Conservation (phyloP, 2,888 invertebrate genomes). For the Synergus laeviventris region DNA sequence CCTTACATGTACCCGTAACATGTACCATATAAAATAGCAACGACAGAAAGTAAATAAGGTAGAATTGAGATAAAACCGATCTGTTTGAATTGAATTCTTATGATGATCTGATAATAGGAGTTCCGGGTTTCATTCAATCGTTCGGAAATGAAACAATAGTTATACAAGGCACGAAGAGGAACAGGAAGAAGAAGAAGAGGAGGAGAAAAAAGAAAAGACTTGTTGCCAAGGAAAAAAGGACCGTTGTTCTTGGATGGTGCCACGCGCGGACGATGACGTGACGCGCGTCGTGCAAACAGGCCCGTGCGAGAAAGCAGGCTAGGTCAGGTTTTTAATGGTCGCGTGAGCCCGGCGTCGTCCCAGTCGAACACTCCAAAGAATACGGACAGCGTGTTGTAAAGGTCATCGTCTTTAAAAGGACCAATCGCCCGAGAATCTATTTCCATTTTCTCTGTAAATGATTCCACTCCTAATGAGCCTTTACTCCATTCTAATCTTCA, state of each 20-base stretch:
- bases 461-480: neutral
- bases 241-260: slow-evolving; percentile 34
- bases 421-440: slow-evolving; percentile 26
- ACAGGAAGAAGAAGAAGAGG: slow-evolving; percentile 33
- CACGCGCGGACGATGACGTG: slow-evolving; percentile 62
- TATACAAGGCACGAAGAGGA: slow-evolving; percentile 26
- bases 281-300: slow-evolving; percentile 49
- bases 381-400: slow-evolving; percentile 64
- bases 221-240: slow-evolving; percentile 39
- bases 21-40: neutral
- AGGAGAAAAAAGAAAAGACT: slow-evolving; percentile 34
- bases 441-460: neutral
- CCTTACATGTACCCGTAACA: neutral
- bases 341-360: slow-evolving; percentile 72
- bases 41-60: neutral
- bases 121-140: slow-evolving; percentile 29
- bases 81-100: neutral
- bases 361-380: slow-evolving; percentile 65
- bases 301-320: slow-evolving; percentile 63
- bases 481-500: neutral
- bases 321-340: slow-evolving; percentile 73
- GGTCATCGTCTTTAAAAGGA: slow-evolving; percentile 38
- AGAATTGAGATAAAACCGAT: neutral
- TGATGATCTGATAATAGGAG: slow-evolving; percentile 6
- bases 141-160: slow-evolving; percentile 42